Evolutionary conservation across 2,797 vertebrate species (phyloP), one percentile per base, ranked within the genome.

Genomic region (Phrynocephalus forsythii): DNA sequence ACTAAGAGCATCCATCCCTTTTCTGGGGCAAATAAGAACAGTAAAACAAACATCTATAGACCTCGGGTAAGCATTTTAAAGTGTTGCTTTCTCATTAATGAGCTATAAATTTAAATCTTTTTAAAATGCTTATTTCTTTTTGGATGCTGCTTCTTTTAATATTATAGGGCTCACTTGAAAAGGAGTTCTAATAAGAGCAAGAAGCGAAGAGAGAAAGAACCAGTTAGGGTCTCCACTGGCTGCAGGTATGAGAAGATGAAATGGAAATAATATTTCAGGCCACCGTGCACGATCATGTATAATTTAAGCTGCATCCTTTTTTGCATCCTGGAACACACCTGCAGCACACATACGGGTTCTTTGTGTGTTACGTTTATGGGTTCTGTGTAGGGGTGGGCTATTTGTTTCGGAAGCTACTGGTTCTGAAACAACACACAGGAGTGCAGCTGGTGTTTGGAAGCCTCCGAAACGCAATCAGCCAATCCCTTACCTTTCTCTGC

Each of bases 171-270:
- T 87, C 97, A 96, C 77, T 94, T 97, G 94, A 95, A 95, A 93
- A 96, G 94, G 85, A 96, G 87, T 93, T 94, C 95, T 84, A 96
- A 87, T 93, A 97, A 96, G 91, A 95, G 95, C 90, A 97, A 97
- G 95, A 97, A 97, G 94, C 93, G 95, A 93, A 96, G 95, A 88
- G 96, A 96, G 82, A 97, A 96, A 91, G 97, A 97, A 93, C 91
- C 94, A 80, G 86, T 72, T 91, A 94, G 96, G 95, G 95, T 95
- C 79, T 96, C 96, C 92, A 94, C 91, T 93, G 96, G 96, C 95
- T 97, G 95, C 96, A 98, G 98, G 97, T 98, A 97, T 1, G 93
- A 78, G 88, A 87, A 48, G 86, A 91, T 76, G 87, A 3, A 73
- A 84, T 83, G 30, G 20, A 50, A 86, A 50, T 0, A 0, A 84